Base-by-base conservation (phyloP, 2,888 invertebrate genomes). In the Epsilonema sp. region DNA sequence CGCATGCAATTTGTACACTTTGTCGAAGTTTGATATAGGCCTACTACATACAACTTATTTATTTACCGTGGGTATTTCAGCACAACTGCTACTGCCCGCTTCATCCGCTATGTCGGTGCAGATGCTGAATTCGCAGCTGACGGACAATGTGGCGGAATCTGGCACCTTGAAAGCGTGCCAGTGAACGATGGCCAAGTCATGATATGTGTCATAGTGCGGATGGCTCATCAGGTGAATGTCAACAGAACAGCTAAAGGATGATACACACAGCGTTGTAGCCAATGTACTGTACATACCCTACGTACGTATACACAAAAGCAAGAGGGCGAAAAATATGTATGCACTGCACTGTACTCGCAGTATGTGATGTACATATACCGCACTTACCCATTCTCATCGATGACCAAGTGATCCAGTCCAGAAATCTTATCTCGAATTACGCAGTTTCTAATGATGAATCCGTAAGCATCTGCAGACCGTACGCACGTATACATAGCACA, bases 141-240 rank as follows among this genome's bases (percentile, higher is more conserved):
- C 53, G 26, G 54, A 51, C 13, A 62, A 52, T 4, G 46, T 48
- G 13, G 56, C 51, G 51, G 60, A 55, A 45, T 63, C 62, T 3
- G 62, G 62, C 11, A 62, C 53, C 44, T 60, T 61, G 53, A 62
- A 62, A 1, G 62, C 62, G 53, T 60, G 60, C 59, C 60, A 59
- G 48, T 63, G 60, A 5, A 60, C 58, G 2, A 61, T 51, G 5
- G 60, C 62, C 19, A 58, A 50, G 48, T 62, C 63, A 47, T 59
- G 58, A 47, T 60, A 62, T 4, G 58, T 61, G 55, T 62, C 62
- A 51, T 62, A 62, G 48, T 60, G 60, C 1, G 60, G 61, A 52
- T 62, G 62, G 8, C 51, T 56, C 22, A 62, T 49, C 39, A 62
- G 60, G 50, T 58, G 58, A 40, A 62, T 51, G 49, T 62, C 62